These are phyloP conservation scores for Cephus spinipes DNA, from an alignment of 2,888 invertebrate species.

Conservation along the genomic window DNA sequence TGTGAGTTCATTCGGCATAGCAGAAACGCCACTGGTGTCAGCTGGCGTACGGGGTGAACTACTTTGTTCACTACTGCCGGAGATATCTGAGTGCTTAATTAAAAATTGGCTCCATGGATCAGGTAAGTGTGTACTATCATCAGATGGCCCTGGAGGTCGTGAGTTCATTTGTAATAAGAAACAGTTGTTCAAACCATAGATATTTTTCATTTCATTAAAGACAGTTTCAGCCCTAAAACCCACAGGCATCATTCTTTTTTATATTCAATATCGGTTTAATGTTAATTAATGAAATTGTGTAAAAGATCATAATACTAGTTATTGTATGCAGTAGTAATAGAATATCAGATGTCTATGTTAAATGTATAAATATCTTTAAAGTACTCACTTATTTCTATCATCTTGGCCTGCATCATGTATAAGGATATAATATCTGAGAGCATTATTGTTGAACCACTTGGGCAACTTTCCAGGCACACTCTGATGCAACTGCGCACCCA, in stretches of 20 bases:
- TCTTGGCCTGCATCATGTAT: slow-evolving; percentile 85
- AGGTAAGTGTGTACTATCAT: slow-evolving; percentile 72
- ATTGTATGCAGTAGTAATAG: slow-evolving; percentile 21
- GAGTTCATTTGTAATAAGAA: slow-evolving; percentile 94
- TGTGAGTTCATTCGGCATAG: slow-evolving; percentile 63
- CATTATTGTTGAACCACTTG: slow-evolving; percentile 84
- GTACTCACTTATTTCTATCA: slow-evolving; percentile 79
- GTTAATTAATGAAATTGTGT: slow-evolving; percentile 13
- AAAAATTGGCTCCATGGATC: slow-evolving; percentile 91
- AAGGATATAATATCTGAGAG: slow-evolving; percentile 89
- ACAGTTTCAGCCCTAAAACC: slow-evolving; percentile 81
- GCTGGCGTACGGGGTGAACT: slow-evolving; percentile 72
- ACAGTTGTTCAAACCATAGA: slow-evolving; percentile 88
- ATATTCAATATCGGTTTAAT: not conserved
- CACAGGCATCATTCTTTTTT: not conserved
- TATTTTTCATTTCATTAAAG: slow-evolving; percentile 86
- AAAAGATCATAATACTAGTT: not conserved
- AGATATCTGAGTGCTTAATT: slow-evolving; percentile 68
- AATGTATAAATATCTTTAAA: slow-evolving; percentile 34
- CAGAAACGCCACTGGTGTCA: slow-evolving; percentile 68
- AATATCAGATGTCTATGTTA: slow-evolving; percentile 35
- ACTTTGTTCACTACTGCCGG: slow-evolving; percentile 66
- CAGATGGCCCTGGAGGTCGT: slow-evolving; percentile 70
- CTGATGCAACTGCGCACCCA: slow-evolving; percentile 85
- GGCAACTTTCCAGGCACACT: slow-evolving; percentile 83